These are phyloP conservation scores for Trochalopteron elliotii DNA, from an alignment of 2,113 vertebrate genomes.

Conservation along the genomic window DNA sequence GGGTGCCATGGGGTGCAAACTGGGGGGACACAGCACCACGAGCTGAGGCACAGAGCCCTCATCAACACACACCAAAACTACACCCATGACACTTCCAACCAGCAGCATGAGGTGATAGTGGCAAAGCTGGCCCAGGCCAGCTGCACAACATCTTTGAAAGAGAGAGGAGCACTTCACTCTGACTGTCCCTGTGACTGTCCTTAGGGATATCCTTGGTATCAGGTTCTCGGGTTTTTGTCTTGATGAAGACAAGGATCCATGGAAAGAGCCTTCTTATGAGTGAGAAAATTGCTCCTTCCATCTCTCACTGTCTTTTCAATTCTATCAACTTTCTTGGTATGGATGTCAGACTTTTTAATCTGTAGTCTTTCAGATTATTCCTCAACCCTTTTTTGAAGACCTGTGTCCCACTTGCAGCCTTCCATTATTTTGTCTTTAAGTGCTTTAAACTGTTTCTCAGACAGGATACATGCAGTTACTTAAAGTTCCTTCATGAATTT, in stretches of 20 bases:
- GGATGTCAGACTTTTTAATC: neutral
- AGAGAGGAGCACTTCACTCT: neutral
- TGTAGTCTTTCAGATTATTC: neutral
- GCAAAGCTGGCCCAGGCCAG: neutral
- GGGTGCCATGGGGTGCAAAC: neutral
- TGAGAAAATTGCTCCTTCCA: neutral
- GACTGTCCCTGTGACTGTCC: neutral
- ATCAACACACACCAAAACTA: neutral
- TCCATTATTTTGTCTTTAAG: neutral
- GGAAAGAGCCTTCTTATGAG: neutral
- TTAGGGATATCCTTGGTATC: neutral
- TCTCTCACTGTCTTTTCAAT: neutral
- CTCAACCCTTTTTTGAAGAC: neutral
- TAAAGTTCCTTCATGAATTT: neutral
- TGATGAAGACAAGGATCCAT: neutral
- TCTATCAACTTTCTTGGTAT: neutral
- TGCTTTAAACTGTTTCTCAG: neutral
- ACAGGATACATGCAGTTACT: neutral
- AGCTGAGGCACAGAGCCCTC: neutral
- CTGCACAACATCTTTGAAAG: neutral
- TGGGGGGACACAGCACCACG: fast-evolving
- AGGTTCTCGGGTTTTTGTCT: neutral
- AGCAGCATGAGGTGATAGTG: neutral
- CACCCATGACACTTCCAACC: neutral
- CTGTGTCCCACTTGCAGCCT: neutral